phyloP scores from a whole-genome alignment of 1,140 invertebrate genomes.

The Drosophila sechellia region DNA sequence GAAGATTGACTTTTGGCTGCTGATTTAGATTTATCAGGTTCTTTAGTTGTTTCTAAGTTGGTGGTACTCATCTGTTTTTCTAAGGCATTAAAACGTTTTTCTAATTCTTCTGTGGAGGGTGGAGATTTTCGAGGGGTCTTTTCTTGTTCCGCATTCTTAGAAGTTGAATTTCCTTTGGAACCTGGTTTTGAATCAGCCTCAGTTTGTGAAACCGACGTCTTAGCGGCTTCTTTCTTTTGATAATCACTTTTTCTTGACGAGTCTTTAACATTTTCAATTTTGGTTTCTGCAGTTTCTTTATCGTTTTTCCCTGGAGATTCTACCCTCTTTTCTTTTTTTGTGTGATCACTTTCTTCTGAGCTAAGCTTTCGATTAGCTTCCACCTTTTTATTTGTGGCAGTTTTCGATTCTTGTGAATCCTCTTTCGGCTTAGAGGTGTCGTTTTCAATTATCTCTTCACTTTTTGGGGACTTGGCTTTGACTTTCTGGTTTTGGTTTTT shows the following conservation, averaged over 20 bases:
- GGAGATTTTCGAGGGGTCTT: constrained; percentile 49
- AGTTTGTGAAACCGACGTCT: neutral
- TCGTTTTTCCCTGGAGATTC: neutral
- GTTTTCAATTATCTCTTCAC: neutral
- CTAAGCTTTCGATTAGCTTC: neutral
- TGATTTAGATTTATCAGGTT: constrained; percentile 14
- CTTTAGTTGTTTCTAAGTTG: constrained; percentile 26
- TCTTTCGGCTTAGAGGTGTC: neutral
- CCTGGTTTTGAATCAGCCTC: neutral
- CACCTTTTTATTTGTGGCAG: neutral
- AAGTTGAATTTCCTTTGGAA: neutral
- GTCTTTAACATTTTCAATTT: neutral
- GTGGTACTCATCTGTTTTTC: constrained; percentile 68
- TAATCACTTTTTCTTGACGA: neutral
- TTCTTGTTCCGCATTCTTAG: neutral
- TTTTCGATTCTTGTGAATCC: neutral
- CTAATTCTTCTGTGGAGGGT: constrained; percentile 76
- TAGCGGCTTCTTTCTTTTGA: neutral
- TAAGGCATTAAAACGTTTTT: constrained; percentile 75
- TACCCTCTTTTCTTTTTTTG: neutral
- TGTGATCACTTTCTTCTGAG: neutral
- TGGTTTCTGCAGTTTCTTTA: neutral
- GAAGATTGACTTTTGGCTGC: constrained; percentile 1
- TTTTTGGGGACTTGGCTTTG: constrained; percentile 6
- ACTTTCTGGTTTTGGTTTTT: neutral